phyloP scores from a whole-genome alignment of 2,888 invertebrate species.

The Parnassius apollo region DNA sequence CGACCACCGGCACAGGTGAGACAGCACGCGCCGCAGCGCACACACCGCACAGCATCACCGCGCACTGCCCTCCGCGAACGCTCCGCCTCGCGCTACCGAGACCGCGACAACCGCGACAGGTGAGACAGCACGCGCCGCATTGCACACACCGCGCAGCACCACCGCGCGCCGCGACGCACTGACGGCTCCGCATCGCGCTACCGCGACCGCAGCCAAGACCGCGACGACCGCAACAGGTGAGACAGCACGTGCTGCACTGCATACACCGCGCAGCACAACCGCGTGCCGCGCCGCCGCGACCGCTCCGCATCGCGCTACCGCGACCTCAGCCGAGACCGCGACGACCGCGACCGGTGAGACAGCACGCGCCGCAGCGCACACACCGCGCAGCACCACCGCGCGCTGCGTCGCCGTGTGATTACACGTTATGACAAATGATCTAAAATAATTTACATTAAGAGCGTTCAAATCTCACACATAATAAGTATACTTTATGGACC shows the following conservation, averaged over 20 bases:
- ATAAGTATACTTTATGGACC: too few relatives aligned
- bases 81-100: constrained; percentile 41
- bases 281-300: constrained; percentile 85
- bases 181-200: constrained; percentile 36
- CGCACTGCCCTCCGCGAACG: constrained; percentile 83
- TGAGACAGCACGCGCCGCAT: too few relatives aligned
- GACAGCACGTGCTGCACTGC: too few relatives aligned
- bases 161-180: constrained; percentile 83
- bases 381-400: too few relatives aligned
- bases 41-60: constrained; percentile 80
- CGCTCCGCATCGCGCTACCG: constrained; percentile 78
- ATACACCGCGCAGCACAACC: constrained; percentile 80
- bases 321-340: constrained; percentile 88
- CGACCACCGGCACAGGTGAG: too few relatives aligned
- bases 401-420: too few relatives aligned
- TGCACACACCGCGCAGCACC: constrained; percentile 79
- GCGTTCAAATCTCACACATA: too few relatives aligned
- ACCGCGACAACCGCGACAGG: neutral
- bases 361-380: constrained; percentile 81
- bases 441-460: too few relatives aligned
- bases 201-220: constrained; percentile 46
- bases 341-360: constrained; percentile 83
- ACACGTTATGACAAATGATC: too few relatives aligned
- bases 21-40: too few relatives aligned
- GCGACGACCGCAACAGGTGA: too few relatives aligned